These are phyloP conservation scores for Hozukius guyotensis DNA, from an alignment of 2,797 vertebrate genomes.

Conservation along the genomic window DNA sequence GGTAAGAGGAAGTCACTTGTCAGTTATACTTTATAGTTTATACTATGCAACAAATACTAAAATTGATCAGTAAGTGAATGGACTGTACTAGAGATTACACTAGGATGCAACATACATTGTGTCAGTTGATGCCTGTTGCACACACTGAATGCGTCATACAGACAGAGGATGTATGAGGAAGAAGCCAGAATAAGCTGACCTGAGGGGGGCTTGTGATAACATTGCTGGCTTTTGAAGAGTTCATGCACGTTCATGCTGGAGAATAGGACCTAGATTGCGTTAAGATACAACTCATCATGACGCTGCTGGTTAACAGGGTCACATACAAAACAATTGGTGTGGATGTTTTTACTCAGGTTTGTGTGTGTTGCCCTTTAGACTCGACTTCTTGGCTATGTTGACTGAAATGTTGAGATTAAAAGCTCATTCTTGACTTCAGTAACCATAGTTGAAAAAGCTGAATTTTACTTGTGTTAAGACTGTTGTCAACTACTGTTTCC, in stretches of 20 bases:
- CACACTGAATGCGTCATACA: neutral
- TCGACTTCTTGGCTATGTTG: too few species aligned
- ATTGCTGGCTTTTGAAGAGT: neutral
- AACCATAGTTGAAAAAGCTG: too few species aligned
- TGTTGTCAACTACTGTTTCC: too few species aligned
- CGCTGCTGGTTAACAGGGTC: accelerated
- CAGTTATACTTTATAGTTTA: too few species aligned
- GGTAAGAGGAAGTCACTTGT: neutral
- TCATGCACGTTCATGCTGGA: neutral
- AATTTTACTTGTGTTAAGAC: too few species aligned
- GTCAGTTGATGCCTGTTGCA: neutral
- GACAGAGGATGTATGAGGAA: neutral
- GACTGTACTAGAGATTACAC: too few species aligned
- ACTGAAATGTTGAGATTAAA: too few species aligned
- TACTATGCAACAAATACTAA: neutral
- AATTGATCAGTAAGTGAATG: neutral
- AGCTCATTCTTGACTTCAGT: too few species aligned
- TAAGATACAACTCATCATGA: neutral
- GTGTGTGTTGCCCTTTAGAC: neutral
- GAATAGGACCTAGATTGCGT: neutral
- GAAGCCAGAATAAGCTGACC: neutral
- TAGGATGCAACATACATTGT: neutral
- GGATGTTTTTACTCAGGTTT: neutral
- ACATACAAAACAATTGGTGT: neutral
- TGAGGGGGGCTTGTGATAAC: neutral